These are phyloP conservation scores for Chrysaora quinquecirrha DNA, from an alignment of 30 jellyfish, hydroid and myxozoan species.

Conservation along the genomic window DNA sequence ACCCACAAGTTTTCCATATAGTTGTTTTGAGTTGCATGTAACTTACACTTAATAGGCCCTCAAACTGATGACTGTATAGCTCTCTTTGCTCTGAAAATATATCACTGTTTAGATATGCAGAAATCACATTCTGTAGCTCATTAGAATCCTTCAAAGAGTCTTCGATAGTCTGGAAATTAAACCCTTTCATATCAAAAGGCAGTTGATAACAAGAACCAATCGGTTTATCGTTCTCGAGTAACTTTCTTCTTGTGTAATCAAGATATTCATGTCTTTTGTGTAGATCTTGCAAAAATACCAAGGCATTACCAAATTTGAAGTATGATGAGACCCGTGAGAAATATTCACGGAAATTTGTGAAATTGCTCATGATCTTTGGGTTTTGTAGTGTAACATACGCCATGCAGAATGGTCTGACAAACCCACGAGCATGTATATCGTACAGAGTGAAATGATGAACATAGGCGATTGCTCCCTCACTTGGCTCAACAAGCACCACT, in stretches of 20 bases:
- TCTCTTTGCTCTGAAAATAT: constrained; percentile 52
- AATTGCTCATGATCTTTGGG: constrained; percentile 64
- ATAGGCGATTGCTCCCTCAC: constrained; percentile 93
- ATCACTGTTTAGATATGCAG: constrained; percentile 13
- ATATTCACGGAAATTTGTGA: constrained; percentile 38
- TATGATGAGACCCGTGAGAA: constrained; percentile 64
- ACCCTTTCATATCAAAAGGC: constrained; percentile 69
- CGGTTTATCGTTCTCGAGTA: constrained; percentile 48
- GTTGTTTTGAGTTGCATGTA: too few relatives aligned
- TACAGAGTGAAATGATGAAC: constrained; percentile 93
- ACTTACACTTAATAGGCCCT: constrained; percentile 22
- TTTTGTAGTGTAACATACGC: constrained; percentile 73
- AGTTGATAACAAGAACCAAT: constrained; percentile 53
- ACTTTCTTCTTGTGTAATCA: constrained; percentile 40
- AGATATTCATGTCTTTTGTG: constrained; percentile 49
- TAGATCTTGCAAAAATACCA: constrained; percentile 75
- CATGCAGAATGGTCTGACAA: constrained; percentile 95
- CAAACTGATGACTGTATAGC: neutral
- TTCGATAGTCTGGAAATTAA: constrained; percentile 37
- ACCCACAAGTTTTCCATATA: too few relatives aligned
- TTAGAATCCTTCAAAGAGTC: constrained; percentile 27
- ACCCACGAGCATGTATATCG: constrained; percentile 97
- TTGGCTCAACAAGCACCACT: constrained; percentile 88
- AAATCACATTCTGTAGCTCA: constrained; percentile 21
- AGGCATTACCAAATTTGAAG: constrained; percentile 89